phyloP scores from a whole-genome alignment of 1,140 invertebrate species.

The Drosophila busckii region DNA sequence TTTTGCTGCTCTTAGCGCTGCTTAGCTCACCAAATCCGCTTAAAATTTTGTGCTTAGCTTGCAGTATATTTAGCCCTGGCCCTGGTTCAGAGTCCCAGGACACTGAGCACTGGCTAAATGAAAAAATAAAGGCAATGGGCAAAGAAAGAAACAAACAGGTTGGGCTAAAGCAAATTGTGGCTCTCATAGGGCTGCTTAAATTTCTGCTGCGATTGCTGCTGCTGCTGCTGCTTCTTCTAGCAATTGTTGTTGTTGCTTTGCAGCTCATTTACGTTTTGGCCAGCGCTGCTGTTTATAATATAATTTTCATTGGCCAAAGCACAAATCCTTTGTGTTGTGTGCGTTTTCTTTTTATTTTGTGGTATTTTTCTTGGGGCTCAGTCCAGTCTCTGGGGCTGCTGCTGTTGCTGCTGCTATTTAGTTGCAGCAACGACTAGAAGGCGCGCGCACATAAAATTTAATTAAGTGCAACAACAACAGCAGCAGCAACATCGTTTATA shows the following conservation, averaged over 20 bases:
- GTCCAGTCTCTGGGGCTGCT: slow-evolving; percentile 4
- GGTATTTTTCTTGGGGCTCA: neutral
- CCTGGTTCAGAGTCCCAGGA: slow-evolving; percentile 24
- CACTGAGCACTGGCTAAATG: slow-evolving; percentile 22
- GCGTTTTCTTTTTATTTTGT: neutral
- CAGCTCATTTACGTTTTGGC: slow-evolving; percentile 21
- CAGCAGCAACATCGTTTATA: slow-evolving; percentile 66
- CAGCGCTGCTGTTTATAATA: slow-evolving; percentile 42
- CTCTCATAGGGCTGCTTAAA: slow-evolving; percentile 30
- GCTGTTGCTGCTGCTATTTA: slow-evolving; percentile 20
- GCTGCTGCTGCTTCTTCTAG: too few species aligned
- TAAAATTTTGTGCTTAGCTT: too few species aligned
- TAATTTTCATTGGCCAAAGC: slow-evolving; percentile 17
- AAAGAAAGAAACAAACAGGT: neutral
- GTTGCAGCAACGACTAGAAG: too few species aligned
- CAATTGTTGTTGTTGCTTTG: slow-evolving; percentile 1
- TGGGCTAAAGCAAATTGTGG: slow-evolving; percentile 10
- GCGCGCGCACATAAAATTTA: slow-evolving; percentile 70
- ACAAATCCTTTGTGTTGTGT: slow-evolving; percentile 46
- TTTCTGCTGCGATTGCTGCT: too few species aligned
- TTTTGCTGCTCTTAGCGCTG: too few species aligned
- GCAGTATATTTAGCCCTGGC: too few species aligned
- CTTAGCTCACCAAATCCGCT: too few species aligned
- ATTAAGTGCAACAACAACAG: slow-evolving; percentile 73
- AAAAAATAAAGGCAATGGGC: slow-evolving; percentile 10